Evolutionary conservation across 2,888 invertebrate species (phyloP).

Genomic region (Ophion slaviceki): DNA sequence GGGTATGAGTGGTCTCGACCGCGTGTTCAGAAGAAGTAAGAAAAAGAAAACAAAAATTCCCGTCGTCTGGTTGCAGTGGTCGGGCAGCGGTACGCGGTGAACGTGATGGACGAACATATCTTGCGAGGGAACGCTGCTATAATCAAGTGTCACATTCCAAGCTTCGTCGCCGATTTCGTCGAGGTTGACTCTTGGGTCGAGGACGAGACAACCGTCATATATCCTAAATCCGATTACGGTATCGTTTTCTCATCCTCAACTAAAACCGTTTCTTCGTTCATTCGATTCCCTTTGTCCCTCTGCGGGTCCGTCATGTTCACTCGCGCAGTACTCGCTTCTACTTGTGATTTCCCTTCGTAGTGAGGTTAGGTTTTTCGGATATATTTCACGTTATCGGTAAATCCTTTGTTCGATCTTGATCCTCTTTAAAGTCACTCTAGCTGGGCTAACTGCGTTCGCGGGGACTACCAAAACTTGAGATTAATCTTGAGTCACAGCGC

Average conservation of each 20-base stretch:
- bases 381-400: neutral
- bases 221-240: conserved; percentile 85
- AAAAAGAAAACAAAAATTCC: conserved; percentile 57
- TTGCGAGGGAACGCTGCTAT: conserved; percentile 95
- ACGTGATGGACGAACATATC: conserved; percentile 97
- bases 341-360: neutral
- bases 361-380: neutral
- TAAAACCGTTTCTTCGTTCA: conserved; percentile 26
- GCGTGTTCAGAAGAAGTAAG: conserved; percentile 20
- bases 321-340: neutral
- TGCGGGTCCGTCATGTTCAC: conserved; percentile 33
- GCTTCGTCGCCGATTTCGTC: conserved; percentile 96
- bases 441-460: neutral
- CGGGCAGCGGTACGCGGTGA: conserved; percentile 94
- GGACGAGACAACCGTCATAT: conserved; percentile 89
- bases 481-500: neutral
- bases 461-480: neutral
- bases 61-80: conserved; percentile 90
- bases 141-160: conserved; percentile 96
- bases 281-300: conserved; percentile 1
- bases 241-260: conserved; percentile 70
- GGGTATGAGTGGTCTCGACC: conserved; percentile 24
- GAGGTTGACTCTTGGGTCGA: conserved; percentile 94
- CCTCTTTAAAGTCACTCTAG: neutral
- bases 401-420: neutral